Conservation (phyloP, 2,113 vertebrate genomes). For the Pogona vitticeps region DNA sequence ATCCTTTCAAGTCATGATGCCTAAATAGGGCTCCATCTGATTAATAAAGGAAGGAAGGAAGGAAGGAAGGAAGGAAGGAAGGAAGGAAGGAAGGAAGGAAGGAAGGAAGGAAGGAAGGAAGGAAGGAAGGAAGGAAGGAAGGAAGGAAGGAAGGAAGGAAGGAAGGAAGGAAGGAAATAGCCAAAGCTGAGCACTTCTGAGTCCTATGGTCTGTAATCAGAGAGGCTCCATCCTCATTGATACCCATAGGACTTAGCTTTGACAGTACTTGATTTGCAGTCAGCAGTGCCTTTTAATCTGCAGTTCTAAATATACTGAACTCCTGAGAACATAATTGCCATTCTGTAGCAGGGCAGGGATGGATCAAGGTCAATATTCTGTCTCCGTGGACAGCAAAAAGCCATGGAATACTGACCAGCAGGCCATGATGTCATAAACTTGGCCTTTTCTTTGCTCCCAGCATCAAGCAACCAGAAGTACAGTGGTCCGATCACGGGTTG, state of each 20-base stretch:
- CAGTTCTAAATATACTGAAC: not conserved
- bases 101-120: not conserved
- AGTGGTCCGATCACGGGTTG: not conserved
- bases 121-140: too few relatives aligned
- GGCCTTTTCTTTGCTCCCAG: not conserved
- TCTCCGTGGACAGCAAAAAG: not conserved
- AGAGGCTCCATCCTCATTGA: slow-evolving; percentile 45
- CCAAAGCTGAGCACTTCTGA: not conserved
- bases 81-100: too few relatives aligned
- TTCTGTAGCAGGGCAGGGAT: not conserved
- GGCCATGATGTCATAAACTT: not conserved
- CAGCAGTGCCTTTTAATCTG: slow-evolving; percentile 20
- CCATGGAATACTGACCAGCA: not conserved
- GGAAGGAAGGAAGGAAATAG: not conserved
- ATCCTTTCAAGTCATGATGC: too few relatives aligned
- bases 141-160: too few relatives aligned
- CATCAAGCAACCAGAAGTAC: not conserved
- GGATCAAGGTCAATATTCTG: not conserved
- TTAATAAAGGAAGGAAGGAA: too few relatives aligned
- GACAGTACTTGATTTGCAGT: slow-evolving; percentile 18
- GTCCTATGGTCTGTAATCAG: too few relatives aligned
- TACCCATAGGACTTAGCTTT: slow-evolving; percentile 22
- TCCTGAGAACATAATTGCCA: too few relatives aligned
- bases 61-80: too few relatives aligned
- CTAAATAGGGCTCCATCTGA: too few relatives aligned